Evolutionary conservation across 2,797 vertebrate species (phyloP), one percentile per base, ranked within the genome.

Genomic region (Syncerus caffer): DNA sequence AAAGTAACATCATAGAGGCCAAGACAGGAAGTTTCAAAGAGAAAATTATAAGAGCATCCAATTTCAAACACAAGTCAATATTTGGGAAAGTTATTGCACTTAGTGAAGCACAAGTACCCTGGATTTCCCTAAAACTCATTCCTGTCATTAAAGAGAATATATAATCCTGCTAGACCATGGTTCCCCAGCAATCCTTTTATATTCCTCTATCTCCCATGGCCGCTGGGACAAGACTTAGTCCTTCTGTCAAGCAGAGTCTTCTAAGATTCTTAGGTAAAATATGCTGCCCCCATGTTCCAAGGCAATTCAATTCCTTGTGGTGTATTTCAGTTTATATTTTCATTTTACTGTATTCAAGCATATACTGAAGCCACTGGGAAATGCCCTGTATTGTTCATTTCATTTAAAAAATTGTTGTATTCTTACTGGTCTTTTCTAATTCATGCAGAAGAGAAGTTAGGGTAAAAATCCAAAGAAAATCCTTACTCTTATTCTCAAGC

Each of bases 141-240:
- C 13, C 31, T 91, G 7, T 84, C 34, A 74, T 96, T 86, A 82
- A 91, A 78, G 31, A 42, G 23, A 74, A 79, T 47, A 50, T 25
- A 21, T 3, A 21, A 19, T 57, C 29, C 16, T 27, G 0, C 23
- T 74, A 84, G 17, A 12, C 16, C 31, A 34, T 42, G 31, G 34
- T 47, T 27, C 27, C 51, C 51, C 53, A 4, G 16, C 15, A 80
- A 14, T 50, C 15, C 25, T 60, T 60, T 67, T 19, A 2, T 89
- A 58, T 29, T 79, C 38, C 79, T 67, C 42, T 38, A 0, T 57
- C 31, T 86, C 76, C 42, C 16, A 2, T 21, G 57, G 57, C 29
- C 71, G 29, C 14, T 89, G 38, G 51, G 31, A 38, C 31, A 50
- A 62, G n/a, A 31, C 50, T 55, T 21, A 58, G 23, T 9, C 53